These are phyloP conservation scores for Steinernema feltiae DNA, from an alignment of 1,140 invertebrate species.

Conservation along the genomic window DNA sequence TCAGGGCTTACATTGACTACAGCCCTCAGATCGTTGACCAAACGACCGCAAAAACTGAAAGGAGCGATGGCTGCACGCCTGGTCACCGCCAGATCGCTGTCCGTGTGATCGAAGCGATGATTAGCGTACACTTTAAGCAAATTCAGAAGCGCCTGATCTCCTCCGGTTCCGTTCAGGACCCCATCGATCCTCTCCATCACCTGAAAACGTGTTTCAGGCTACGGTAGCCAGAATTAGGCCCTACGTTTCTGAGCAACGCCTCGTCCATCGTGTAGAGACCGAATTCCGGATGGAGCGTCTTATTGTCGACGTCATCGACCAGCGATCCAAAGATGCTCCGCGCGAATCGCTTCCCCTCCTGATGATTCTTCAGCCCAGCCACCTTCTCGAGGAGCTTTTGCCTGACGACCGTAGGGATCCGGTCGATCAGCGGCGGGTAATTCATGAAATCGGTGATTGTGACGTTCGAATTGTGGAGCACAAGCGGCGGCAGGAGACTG, in stretches of 20 bases:
- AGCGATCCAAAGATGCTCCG: neutral
- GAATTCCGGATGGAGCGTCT: conserved; percentile 23
- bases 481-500: conserved; percentile 23
- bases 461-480: conserved; percentile 35
- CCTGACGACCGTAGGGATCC: conserved; percentile 32
- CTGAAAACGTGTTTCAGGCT: too few species aligned
- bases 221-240: too few species aligned
- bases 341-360: neutral
- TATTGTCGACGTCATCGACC: conserved; percentile 20
- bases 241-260: conserved; percentile 20
- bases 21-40: conserved; percentile 50
- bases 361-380: neutral
- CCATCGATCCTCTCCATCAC: conserved; percentile 19
- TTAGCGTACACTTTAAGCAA: conserved; percentile 26
- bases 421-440: conserved; percentile 43
- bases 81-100: conserved; percentile 26
- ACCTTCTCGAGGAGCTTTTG: conserved; percentile 16
- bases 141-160: conserved; percentile 16
- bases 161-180: conserved; percentile 21
- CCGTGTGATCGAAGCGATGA: conserved; percentile 14
- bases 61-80: conserved; percentile 38
- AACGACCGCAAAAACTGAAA: conserved; percentile 51
- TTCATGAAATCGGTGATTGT: conserved; percentile 39
- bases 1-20: conserved; percentile 25
- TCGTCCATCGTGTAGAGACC: conserved; percentile 27